Evolutionary conservation across 2,113 vertebrate genomes (phyloP).

Genomic region (Chitala chitala): DNA sequence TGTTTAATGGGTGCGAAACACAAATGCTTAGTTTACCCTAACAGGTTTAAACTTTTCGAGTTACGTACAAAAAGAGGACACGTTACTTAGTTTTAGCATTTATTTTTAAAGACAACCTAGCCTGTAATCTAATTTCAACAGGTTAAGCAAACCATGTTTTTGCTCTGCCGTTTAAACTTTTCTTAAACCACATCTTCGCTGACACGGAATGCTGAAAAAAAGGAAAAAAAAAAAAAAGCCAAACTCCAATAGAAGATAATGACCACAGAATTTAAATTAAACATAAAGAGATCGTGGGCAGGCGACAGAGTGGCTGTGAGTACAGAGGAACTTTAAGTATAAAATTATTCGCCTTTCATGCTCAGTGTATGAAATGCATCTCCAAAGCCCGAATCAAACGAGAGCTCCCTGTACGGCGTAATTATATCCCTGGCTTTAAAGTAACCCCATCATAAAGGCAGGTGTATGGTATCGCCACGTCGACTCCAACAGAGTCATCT

Average conservation of each 20-base stretch:
- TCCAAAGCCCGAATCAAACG: conserved; percentile 73
- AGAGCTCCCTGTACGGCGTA: too few relatives aligned
- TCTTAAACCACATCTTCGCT: conserved; percentile 95
- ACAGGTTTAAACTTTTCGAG: too few relatives aligned
- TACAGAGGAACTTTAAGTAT: conserved; percentile 73
- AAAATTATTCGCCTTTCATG: conserved; percentile 78
- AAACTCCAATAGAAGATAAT: conserved; percentile 96
- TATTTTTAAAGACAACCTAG: conserved; percentile 97
- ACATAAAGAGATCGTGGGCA: conserved; percentile 76
- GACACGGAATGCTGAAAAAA: conserved; percentile 97
- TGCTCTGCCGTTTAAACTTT: conserved; percentile 51
- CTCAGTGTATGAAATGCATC: conserved; percentile 59
- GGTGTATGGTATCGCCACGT: too few relatives aligned
- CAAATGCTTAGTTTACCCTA: background rate
- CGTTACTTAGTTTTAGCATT: conserved; percentile 85
- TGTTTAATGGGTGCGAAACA: too few relatives aligned
- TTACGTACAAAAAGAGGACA: conserved; percentile 43
- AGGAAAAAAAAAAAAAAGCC: conserved; percentile 83
- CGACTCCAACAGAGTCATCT: too few relatives aligned
- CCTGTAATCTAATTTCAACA: conserved; percentile 82
- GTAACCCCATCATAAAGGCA: too few relatives aligned
- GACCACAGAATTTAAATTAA: conserved; percentile 92
- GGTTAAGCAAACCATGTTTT: conserved; percentile 80
- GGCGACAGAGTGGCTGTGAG: conserved; percentile 75
- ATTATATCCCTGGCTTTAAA: too few relatives aligned